Base-by-base conservation (phyloP, 2,888 invertebrate genomes). In the Cryptocephalus moraei region DNA sequence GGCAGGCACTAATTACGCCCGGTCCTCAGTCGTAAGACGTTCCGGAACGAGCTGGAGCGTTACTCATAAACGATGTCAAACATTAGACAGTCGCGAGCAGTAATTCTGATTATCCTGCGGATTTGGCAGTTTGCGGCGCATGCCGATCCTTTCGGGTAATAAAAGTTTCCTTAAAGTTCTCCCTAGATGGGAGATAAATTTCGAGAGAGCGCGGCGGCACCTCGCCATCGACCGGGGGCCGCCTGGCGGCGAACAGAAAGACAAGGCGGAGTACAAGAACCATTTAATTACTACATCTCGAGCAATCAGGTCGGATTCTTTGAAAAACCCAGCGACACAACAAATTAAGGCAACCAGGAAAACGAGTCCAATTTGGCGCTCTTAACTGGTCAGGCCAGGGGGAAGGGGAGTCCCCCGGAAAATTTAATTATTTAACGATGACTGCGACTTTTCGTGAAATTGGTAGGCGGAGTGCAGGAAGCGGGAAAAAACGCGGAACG, bases 221-320 rank as follows among this genome's bases (percentile, higher is more conserved):
- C 22, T 22, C 22, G 6, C 22, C 22, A 22, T 22, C 22, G 22
- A 22, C 22, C 22, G 22, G 22, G 22, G 22, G 22, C 22, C 22
- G 2, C 22, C 22, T 22, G 22, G 36, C 36, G 36, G 36, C 36
- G 36, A 36, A 36, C 11, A 36, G 12, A 12, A 36, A 36, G n/a
- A 36, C 36, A 36, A 36, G 36, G 6, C 36, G n/a, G 11, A 47
- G 50, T 46, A 50, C 47, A 36, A 36, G 36, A 36, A 36, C 36
- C 52, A 45, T 55, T 55, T 55, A 55, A 55, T 55, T 55, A 55
- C 49, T 48, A 52, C 53, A 55, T 36, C 36, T 36, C 36, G 36
- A 36, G 36, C 36, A 36, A 53, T 54, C 55, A 49, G 50, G 51
- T 52, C 50, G 47, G 47, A 55, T 51, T 53, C 49, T 47, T 46